Evolutionary conservation across 2,888 invertebrate species (phyloP).

Genomic region (Tenodera sinensis): DNA sequence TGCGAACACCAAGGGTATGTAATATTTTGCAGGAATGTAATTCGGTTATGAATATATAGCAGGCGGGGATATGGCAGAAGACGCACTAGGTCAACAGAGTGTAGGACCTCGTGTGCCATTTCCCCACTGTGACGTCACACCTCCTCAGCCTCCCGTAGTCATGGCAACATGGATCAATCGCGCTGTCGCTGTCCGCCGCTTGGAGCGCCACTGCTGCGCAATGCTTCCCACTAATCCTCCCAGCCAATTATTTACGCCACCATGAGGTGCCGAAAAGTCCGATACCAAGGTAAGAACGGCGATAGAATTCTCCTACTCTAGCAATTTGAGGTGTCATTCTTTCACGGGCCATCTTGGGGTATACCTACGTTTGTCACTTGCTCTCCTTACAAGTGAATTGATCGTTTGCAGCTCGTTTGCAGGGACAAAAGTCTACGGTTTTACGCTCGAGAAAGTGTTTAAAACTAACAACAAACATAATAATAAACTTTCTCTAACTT

Average conservation of each 20-base stretch:
- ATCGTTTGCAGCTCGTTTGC: not conserved
- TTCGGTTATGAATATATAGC: not conserved
- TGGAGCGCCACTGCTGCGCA: slow-evolving; percentile 1
- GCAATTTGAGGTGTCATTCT: not conserved
- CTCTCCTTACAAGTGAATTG: not conserved
- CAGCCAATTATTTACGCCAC: not conserved
- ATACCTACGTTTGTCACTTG: not conserved
- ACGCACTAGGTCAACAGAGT: not conserved
- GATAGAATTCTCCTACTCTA: not conserved
- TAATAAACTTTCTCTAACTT: too few species aligned
- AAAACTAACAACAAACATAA: too few species aligned
- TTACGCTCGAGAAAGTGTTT: too few species aligned
- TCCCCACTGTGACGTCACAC: slow-evolving; percentile 11
- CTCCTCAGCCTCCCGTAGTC: slow-evolving; percentile 11
- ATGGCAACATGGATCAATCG: slow-evolving; percentile 20
- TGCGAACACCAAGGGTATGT: not conserved
- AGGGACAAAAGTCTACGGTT: too few species aligned
- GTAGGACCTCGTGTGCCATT: not conserved
- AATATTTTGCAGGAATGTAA: not conserved
- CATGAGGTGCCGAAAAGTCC: not conserved
- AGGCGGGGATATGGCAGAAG: not conserved
- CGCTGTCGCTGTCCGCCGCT: not conserved
- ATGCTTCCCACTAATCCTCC: not conserved
- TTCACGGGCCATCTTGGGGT: too few species aligned
- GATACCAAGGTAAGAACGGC: not conserved